Base-by-base conservation (phyloP, 2,113 vertebrate species). In the Triplophysa siluroides region DNA sequence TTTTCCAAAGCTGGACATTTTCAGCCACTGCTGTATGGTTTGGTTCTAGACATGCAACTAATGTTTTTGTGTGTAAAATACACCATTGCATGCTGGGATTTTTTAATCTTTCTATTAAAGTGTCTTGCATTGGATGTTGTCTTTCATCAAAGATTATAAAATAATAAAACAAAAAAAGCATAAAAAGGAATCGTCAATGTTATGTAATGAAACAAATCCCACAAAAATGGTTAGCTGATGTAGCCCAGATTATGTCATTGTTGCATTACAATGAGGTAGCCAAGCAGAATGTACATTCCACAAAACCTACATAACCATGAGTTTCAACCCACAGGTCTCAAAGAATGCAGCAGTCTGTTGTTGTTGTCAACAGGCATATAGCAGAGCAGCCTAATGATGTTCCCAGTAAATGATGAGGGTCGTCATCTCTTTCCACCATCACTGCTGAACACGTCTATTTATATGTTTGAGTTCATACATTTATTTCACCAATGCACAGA, bases 381-480 rank as follows among this genome's bases (percentile, higher is more conserved):
- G 54, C 71, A 5, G 23, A 43, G 56, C 18, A 14, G 12, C 26
- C 64, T 38, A 81, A 61, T 41, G 58, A 72, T 23, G 78, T 73
- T 78, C 62, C 8, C 24, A 70, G 14, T 56, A 64, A 62, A 52
- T 47, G 16, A 11, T 9, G 19, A 23, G 60, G 73, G 72, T 61
- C 62, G 79, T 56, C 21, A 0, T 16, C 3, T 61, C 16, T 72
- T 56, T 41, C 24, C 67, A 65, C 58, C 43, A 43, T 77, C 72
- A 33, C 52, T 38, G 66, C 13, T 2, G 45, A 75, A 68, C 83
- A 84, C 24, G 56, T 75, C 68, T 62, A 78, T 50, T 69, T 81
- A 43, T 70, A 54, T 45, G 21, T 60, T 72, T 38, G 47, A 21
- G 24, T 43, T 4, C n/a, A 41, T 78, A 23, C n/a, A 76, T 78